A percentile compares a stretch with the other conserved stretches of the same genome.
phyloP scores from a whole-genome alignment of 2,113 vertebrate species.

The Epinephelus fuscoguttatus region DNA sequence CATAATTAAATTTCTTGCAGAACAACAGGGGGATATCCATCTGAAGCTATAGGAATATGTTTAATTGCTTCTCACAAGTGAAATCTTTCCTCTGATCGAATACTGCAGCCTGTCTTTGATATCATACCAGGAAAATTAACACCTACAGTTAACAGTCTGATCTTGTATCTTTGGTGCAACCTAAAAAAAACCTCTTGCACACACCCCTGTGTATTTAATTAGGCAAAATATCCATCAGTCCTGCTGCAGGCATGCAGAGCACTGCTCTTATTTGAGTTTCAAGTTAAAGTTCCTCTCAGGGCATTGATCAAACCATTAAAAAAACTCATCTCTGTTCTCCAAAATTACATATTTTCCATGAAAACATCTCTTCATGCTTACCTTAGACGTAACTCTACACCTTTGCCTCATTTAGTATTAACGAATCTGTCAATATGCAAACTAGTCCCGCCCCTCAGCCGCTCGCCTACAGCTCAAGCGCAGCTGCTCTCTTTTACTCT shows the following conservation, averaged over 20 bases:
- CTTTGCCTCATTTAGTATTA: no score
- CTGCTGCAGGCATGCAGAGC: background rate
- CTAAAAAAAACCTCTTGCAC: background rate
- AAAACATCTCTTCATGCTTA: no score
- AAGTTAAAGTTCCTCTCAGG: background rate
- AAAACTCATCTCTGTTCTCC: no score
- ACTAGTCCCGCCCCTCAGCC: no score
- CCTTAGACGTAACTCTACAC: no score
- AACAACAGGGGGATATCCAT: background rate
- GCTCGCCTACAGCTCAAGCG: no score
- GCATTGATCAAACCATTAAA: no score
- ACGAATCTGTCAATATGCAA: no score
- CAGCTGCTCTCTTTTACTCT: no score
- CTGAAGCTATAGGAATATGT: background rate
- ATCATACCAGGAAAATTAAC: background rate
- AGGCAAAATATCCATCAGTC: background rate
- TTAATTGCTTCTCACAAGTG: background rate
- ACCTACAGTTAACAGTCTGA: background rate
- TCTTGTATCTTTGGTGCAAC: background rate
- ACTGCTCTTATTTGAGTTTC: background rate
- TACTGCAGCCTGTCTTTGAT: conserved; percentile 13
- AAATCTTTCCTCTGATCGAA: background rate
- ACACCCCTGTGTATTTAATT: conserved; percentile 14
- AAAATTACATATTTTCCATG: no score
- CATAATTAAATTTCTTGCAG: conserved; percentile 3